These are phyloP conservation scores for Gadus chalcogrammus DNA, from an alignment of 2,113 vertebrate species.

Conservation along the genomic window DNA sequence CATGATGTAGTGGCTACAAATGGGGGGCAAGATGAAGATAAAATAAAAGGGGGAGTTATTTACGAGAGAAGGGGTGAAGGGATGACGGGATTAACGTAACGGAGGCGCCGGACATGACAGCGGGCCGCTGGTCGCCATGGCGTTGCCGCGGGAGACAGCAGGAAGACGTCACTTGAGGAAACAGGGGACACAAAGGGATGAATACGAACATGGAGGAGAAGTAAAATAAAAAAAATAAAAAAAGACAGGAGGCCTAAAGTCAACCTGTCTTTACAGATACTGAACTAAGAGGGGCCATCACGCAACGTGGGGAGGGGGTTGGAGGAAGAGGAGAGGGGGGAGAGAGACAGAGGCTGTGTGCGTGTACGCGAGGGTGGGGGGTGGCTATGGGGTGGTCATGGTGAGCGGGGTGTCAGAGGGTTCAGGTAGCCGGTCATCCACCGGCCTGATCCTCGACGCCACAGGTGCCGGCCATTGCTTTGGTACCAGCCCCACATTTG, in stretches of 20 bases:
- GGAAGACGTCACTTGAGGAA: conserved; percentile 72
- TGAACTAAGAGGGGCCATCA: conserved; percentile 29
- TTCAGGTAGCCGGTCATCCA: conserved; percentile 42
- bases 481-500: conserved; percentile 23
- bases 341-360: conserved; percentile 5
- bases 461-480: conserved; percentile 27
- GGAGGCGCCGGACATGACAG: conserved; percentile 75
- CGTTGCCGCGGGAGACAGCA: conserved; percentile 71
- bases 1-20: conserved; percentile 52
- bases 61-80: conserved; percentile 68
- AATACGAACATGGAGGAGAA: conserved; percentile 57
- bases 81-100: conserved; percentile 61
- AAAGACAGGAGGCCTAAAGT: conserved; percentile 26
- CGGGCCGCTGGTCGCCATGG: conserved; percentile 70
- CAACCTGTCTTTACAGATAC: conserved; percentile 47
- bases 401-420: conserved; percentile 40
- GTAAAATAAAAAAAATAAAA: conserved; percentile 18
- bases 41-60: conserved; percentile 66
- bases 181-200: conserved; percentile 68
- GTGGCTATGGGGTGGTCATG: conserved; percentile 30
- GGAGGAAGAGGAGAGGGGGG: background rate
- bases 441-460: conserved; percentile 2
- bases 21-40: conserved; percentile 54
- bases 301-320: no score
- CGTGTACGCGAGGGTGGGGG: conserved; percentile 25